Percentiles rank a stretch among this genome's conserved stretches.
phyloP scores from a whole-genome alignment of 2,113 vertebrate species.

The Anolis sagrei region DNA sequence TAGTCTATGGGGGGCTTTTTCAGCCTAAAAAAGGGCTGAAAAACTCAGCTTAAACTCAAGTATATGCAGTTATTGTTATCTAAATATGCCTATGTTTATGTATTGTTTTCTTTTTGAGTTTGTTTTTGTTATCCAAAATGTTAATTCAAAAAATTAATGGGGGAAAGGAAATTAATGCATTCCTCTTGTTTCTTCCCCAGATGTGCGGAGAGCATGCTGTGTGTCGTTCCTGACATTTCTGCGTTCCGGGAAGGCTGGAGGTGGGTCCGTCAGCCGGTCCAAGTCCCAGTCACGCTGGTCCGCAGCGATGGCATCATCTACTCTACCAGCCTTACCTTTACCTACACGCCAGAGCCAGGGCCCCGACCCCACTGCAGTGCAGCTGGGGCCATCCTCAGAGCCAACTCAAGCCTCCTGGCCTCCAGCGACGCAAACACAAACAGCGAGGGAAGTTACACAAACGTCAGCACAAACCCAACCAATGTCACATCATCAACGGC shows the following conservation, averaged over 20 bases:
- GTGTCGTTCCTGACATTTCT: conserved; percentile 98
- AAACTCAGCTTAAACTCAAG: too few species aligned
- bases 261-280: conserved; percentile 98
- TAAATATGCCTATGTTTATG: too few species aligned
- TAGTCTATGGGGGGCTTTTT: too few species aligned
- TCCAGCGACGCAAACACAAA: conserved; percentile 82
- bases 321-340: conserved; percentile 99
- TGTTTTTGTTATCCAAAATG: too few species aligned
- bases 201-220: conserved; percentile 98
- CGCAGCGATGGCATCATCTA: conserved; percentile 98
- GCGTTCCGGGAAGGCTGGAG: conserved; percentile 99
- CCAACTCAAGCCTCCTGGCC: conserved; percentile 88
- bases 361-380: conserved; percentile 97
- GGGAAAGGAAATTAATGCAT: not conserved
- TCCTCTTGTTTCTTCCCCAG: conserved; percentile 70
- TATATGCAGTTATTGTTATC: too few species aligned
- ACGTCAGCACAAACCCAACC: conserved; percentile 84
- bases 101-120: too few species aligned
- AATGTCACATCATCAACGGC: conserved; percentile 92
- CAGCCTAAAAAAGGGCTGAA: too few species aligned
- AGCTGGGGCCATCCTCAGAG: conserved; percentile 94
- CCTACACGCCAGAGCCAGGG: conserved; percentile 97
- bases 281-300: conserved; percentile 98
- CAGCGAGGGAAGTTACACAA: conserved; percentile 86
- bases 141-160: not conserved